phyloP scores from a whole-genome alignment of 2,888 invertebrate species.

The Agrypnus murinus region DNA sequence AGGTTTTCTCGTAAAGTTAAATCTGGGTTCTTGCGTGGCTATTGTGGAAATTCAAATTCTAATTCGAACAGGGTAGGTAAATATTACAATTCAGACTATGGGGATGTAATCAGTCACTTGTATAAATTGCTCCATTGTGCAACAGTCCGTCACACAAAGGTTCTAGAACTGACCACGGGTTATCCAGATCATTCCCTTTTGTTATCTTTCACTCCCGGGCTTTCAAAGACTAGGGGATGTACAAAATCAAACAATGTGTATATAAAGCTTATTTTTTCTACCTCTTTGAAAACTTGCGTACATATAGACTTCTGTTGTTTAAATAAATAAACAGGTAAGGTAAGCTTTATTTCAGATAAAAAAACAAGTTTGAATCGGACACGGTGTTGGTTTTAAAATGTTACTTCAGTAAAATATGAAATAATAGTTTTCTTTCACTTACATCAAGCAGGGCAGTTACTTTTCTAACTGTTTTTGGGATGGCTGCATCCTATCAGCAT shows the following conservation, averaged over 20 bases:
- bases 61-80: conserved; percentile 31
- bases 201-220: conserved; percentile 38
- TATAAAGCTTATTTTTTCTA: conserved; percentile 32
- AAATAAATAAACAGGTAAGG: too few relatives aligned
- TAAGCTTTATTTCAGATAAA: too few relatives aligned
- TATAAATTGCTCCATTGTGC: conserved; percentile 43
- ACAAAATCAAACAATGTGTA: conserved; percentile 29
- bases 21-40: conserved; percentile 25
- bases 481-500: too few relatives aligned
- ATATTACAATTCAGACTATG: conserved; percentile 35
- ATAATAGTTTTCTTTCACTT: too few relatives aligned
- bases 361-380: too few relatives aligned
- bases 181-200: conserved; percentile 40
- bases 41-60: conserved; percentile 39
- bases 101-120: conserved; percentile 44
- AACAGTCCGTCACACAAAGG: conserved; percentile 40
- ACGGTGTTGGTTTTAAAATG: too few relatives aligned
- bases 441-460: too few relatives aligned
- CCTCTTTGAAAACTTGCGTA: neutral
- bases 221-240: conserved; percentile 19
- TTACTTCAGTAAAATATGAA: too few relatives aligned
- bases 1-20: neutral
- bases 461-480: too few relatives aligned
- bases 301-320: too few relatives aligned
- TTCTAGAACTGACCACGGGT: conserved; percentile 23